Conservation (phyloP, 1,140 invertebrate species). For the Penaeus indicus region DNA sequence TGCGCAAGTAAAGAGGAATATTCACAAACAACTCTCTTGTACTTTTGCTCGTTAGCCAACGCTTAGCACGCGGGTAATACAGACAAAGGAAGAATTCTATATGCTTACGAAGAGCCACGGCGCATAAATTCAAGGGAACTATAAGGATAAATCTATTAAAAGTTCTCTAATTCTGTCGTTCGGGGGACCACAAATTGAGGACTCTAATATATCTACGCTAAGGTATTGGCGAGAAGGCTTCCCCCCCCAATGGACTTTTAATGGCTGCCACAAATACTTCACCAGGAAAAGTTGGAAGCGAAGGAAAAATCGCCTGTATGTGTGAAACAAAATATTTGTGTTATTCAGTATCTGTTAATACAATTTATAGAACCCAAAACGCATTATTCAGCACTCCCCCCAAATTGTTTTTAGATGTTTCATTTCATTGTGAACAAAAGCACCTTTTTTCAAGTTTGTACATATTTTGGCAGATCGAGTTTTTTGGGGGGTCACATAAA, state of each 20-base stretch:
- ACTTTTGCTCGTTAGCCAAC: slow-evolving; percentile 29
- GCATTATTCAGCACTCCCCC: neutral
- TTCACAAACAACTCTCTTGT: slow-evolving; percentile 6
- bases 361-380: slow-evolving; percentile 12
- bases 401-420: too few species aligned
- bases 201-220: slow-evolving; percentile 50
- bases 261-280: slow-evolving; percentile 38
- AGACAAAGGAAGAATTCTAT: slow-evolving; percentile 11
- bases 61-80: neutral
- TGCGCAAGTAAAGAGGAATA: neutral
- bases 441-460: too few species aligned
- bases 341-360: too few species aligned
- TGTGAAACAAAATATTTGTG: slow-evolving; percentile 1
- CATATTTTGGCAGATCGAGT: too few species aligned
- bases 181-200: slow-evolving; percentile 41
- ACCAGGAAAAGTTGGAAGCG: slow-evolving; percentile 21
- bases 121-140: slow-evolving; percentile 38
- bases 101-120: slow-evolving; percentile 4
- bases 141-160: slow-evolving; percentile 58
- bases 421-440: too few species aligned
- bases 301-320: slow-evolving; percentile 31
- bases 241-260: slow-evolving; percentile 34
- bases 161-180: slow-evolving; percentile 47
- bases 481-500: too few species aligned
- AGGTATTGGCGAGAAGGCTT: slow-evolving; percentile 28